phyloP scores from a whole-genome alignment of 2,888 invertebrate species.

The Hesperia comma region DNA sequence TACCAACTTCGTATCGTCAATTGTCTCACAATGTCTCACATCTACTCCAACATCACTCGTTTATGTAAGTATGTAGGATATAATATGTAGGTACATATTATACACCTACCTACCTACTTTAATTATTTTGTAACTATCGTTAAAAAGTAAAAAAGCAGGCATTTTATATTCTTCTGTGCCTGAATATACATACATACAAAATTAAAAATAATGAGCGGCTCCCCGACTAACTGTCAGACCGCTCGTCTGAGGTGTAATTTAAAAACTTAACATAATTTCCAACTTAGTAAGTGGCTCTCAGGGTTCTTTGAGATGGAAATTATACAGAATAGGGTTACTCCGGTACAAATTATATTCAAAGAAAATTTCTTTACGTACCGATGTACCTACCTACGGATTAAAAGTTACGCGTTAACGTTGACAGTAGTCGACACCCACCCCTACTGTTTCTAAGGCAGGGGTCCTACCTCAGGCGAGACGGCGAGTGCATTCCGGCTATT shows the following conservation, averaged over 20 bases:
- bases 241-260: constrained; percentile 28
- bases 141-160: too few species aligned
- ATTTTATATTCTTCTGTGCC: too few species aligned
- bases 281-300: constrained; percentile 19
- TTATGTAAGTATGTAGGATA: too few species aligned
- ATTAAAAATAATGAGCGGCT: constrained; percentile 23
- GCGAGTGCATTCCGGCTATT: too few species aligned
- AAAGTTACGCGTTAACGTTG: neutral
- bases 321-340: constrained; percentile 17
- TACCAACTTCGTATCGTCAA: too few species aligned
- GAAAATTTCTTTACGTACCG: constrained; percentile 2
- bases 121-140: too few species aligned
- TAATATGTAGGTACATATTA: too few species aligned
- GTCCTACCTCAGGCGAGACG: too few species aligned
- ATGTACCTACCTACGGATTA: neutral
- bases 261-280: constrained; percentile 32
- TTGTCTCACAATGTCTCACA: too few species aligned
- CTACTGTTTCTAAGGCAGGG: too few species aligned
- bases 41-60: too few species aligned
- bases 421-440: neutral
- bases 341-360: constrained; percentile 28
- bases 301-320: constrained; percentile 33
- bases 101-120: too few species aligned
- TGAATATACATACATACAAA: neutral
- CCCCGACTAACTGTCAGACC: neutral